Conservation (phyloP, 1,140 invertebrate genomes). For the Lepidurus packardi region DNA sequence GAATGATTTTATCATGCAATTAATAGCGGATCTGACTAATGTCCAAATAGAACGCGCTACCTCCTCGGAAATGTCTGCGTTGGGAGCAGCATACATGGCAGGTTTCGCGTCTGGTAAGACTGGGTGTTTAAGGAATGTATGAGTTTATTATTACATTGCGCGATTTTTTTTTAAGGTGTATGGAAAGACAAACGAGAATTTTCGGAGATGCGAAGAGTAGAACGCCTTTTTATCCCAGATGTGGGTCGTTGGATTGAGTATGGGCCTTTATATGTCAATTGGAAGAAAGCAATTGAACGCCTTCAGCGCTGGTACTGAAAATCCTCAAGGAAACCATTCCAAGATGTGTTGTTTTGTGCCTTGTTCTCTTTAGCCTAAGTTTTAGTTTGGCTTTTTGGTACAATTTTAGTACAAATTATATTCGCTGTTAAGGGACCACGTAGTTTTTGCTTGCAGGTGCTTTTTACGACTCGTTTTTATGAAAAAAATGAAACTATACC, state of each 20-base stretch:
- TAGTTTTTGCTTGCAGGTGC: not conserved
- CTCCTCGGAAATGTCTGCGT: slow-evolving; percentile 64
- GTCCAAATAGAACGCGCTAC: slow-evolving; percentile 62
- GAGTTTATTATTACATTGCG: not conserved
- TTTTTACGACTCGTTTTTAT: not conserved
- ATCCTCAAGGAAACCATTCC: not conserved
- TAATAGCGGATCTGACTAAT: slow-evolving; percentile 72
- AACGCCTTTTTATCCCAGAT: slow-evolving; percentile 10
- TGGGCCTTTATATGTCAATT: slow-evolving; percentile 28
- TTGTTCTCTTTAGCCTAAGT: not conserved
- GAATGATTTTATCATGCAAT: slow-evolving; percentile 83
- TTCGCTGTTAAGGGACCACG: not conserved
- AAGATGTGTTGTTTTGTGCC: not conserved
- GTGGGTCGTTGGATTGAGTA: slow-evolving; percentile 28
- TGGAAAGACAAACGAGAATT: not conserved
- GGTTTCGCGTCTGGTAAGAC: slow-evolving; percentile 46
- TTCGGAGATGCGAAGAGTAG: not conserved
- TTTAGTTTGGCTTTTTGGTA: not conserved
- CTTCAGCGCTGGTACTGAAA: slow-evolving; percentile 30
- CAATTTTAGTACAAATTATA: not conserved
- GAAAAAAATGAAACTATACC: no score
- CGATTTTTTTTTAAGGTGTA: not conserved
- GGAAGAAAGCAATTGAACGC: slow-evolving; percentile 32
- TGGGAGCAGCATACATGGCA: slow-evolving; percentile 73
- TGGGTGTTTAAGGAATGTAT: not conserved